Conservation (phyloP, 2,113 vertebrate species). For the Pungitius pungitius region DNA sequence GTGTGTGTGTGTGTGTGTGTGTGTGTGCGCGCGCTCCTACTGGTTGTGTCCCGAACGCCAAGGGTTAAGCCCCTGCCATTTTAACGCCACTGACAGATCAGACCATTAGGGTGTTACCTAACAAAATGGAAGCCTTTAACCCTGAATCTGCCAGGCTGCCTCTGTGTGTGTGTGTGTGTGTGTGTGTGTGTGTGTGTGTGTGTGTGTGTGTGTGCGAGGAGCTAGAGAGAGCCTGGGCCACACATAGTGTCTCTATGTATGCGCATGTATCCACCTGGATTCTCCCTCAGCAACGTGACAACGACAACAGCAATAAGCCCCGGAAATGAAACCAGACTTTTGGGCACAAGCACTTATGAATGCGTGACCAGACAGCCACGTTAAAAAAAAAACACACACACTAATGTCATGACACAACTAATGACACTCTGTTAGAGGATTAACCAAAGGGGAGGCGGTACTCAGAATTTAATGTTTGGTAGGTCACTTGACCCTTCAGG, state of each 20-base stretch:
- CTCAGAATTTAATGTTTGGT: neutral
- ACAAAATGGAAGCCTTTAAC: constrained; percentile 95
- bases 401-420: neutral
- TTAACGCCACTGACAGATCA: constrained; percentile 90
- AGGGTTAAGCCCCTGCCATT: constrained; percentile 93
- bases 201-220: constrained; percentile 23
- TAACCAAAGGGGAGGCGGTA: neutral
- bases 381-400: constrained; percentile 8
- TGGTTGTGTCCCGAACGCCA: constrained; percentile 77
- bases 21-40: constrained; percentile 69
- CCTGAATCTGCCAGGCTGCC: constrained; percentile 77
- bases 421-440: neutral
- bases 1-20: neutral
- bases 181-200: constrained; percentile 14
- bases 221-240: constrained; percentile 38
- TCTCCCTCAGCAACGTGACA: constrained; percentile 74
- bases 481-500: neutral
- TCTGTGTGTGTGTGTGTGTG: constrained; percentile 39
- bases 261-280: constrained; percentile 78
- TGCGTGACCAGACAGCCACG: constrained; percentile 29
- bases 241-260: constrained; percentile 45
- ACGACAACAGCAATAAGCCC: constrained; percentile 60
- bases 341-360: constrained; percentile 62
- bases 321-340: constrained; percentile 65
- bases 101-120: constrained; percentile 93